phyloP scores from a whole-genome alignment of 2,888 invertebrate genomes.

The Amphipoea lucens region DNA sequence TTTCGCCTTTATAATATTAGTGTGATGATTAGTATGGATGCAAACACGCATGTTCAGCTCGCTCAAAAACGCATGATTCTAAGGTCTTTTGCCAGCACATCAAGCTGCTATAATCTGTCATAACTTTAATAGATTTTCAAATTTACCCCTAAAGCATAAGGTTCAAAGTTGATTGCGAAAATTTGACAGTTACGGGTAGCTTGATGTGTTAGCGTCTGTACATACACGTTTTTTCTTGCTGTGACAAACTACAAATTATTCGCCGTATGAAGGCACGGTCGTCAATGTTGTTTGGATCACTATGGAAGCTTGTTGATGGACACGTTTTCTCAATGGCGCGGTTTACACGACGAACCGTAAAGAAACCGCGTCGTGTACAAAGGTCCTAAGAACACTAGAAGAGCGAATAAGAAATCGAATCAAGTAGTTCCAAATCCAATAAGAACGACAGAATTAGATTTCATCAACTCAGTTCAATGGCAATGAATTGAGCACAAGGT shows the following conservation, averaged over 20 bases:
- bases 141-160: too few relatives aligned
- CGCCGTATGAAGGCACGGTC: background rate
- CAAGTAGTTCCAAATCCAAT: slow-evolving; percentile 46
- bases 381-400: background rate
- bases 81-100: too few relatives aligned
- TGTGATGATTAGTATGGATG: too few relatives aligned
- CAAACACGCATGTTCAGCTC: background rate
- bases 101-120: too few relatives aligned
- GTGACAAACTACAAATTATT: background rate
- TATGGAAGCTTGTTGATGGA: background rate
- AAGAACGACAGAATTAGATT: slow-evolving; percentile 57
- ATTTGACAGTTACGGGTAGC: too few relatives aligned
- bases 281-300: background rate
- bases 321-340: background rate
- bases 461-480: slow-evolving; percentile 36
- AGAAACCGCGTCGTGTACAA: background rate
- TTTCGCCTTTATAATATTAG: too few relatives aligned
- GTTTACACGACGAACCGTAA: background rate
- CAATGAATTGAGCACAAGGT: slow-evolving; percentile 52
- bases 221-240: background rate
- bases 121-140: too few relatives aligned
- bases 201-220: too few relatives aligned
- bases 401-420: slow-evolving; percentile 32
- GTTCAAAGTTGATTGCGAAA: too few relatives aligned
- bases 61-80: background rate